phyloP scores from a whole-genome alignment of 2,113 vertebrate species.

The Synodontis membranacea region DNA sequence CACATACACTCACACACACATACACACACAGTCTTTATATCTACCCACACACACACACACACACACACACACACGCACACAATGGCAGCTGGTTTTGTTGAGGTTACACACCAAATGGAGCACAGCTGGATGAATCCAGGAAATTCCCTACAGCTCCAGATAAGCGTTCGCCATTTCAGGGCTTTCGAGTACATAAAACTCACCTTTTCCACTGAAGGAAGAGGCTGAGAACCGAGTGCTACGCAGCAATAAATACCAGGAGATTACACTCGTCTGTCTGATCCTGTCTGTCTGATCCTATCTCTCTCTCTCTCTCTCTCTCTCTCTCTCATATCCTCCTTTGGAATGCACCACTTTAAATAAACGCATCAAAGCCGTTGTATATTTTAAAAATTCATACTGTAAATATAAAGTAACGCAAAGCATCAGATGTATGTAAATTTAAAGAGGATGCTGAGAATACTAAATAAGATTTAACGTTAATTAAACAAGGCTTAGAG shows the following conservation, averaged over 20 bases:
- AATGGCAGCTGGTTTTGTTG: constrained; percentile 69
- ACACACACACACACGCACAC: constrained; percentile 50
- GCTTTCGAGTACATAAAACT: constrained; percentile 61
- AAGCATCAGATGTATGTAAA: not conserved
- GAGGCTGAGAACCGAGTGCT: constrained; percentile 43
- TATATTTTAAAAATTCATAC: not conserved
- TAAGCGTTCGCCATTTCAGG: constrained; percentile 64
- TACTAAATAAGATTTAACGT: not conserved
- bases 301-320: constrained; percentile 2
- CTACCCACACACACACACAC: constrained; percentile 28
- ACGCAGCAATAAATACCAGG: constrained; percentile 47
- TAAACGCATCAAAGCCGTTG: not conserved
- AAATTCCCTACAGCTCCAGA: constrained; percentile 72
- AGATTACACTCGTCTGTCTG: constrained; percentile 41
- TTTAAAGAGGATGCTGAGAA: not conserved
- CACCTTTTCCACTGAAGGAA: constrained; percentile 56
- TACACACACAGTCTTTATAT: constrained; percentile 33
- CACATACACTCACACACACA: constrained; percentile 1
- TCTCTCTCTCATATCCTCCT: not conserved
- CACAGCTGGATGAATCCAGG: constrained; percentile 68
- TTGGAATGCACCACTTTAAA: not conserved
- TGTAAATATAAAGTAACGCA: not conserved
- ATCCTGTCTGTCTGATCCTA: constrained; percentile 27
- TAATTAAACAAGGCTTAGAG: not conserved
- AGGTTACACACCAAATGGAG: constrained; percentile 62